Conservation (phyloP, 2,797 vertebrate species). For the Meriones psammophilus region DNA sequence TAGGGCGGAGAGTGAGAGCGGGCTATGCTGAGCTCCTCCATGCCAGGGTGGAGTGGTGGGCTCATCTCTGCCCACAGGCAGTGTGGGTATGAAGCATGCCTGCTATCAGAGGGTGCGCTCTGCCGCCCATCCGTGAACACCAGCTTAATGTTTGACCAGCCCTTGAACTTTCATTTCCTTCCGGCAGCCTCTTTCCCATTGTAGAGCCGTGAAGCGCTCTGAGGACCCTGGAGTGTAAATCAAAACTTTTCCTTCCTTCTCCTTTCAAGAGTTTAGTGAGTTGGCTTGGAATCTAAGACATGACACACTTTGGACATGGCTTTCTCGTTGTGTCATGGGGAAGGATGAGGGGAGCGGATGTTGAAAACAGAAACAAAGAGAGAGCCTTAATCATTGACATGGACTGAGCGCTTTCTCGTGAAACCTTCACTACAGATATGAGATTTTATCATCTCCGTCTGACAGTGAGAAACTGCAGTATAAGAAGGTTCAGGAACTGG, state of each 20-base stretch:
- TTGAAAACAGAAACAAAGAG: conserved; percentile 49
- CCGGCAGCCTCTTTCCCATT: conserved; percentile 64
- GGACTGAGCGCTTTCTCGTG: background rate
- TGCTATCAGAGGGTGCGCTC: background rate
- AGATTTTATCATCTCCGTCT: background rate
- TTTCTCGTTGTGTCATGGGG: background rate
- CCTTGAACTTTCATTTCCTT: conserved; percentile 71
- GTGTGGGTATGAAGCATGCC: background rate
- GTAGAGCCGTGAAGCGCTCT: background rate
- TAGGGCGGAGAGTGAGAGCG: background rate
- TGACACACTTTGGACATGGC: background rate
- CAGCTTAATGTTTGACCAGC: conserved; percentile 84
- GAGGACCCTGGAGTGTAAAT: background rate
- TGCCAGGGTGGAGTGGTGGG: background rate
- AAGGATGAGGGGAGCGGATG: background rate
- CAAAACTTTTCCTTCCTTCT: conserved; percentile 37
- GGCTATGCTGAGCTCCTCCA: background rate
- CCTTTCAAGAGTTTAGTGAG: background rate
- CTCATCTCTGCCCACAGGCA: background rate
- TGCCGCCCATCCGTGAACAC: conserved; percentile 70
- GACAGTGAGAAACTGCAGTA: background rate
- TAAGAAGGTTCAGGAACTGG: background rate
- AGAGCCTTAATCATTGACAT: background rate
- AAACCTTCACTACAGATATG: background rate
- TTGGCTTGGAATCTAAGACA: background rate